A percentile compares a stretch with the other conserved stretches of the same genome.
These are phyloP conservation scores for Pyrgus malvae DNA, from an alignment of 2,888 invertebrate species.

Conservation along the genomic window DNA sequence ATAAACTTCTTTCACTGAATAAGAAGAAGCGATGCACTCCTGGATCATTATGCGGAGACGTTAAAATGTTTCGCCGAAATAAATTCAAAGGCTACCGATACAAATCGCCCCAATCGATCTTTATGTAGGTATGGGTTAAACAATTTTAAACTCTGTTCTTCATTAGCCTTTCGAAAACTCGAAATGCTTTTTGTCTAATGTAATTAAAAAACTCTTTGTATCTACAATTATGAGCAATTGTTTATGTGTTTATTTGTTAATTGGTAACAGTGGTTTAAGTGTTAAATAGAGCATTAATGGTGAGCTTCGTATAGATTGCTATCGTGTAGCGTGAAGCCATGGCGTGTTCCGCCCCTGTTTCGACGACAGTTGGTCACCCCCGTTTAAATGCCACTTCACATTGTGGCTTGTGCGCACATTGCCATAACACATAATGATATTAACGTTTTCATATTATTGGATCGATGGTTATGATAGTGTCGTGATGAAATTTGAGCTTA, in stretches of 20 bases:
- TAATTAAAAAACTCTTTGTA: too few species aligned
- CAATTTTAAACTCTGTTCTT: slow-evolving; percentile 3
- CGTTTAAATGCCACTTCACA: slow-evolving; percentile 76
- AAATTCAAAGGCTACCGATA: slow-evolving; percentile 7
- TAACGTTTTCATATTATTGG: slow-evolving; percentile 60
- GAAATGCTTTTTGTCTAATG: neutral
- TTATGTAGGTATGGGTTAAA: slow-evolving; percentile 5
- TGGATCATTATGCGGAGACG: neutral
- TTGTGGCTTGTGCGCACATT: slow-evolving; percentile 78
- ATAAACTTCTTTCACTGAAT: slow-evolving; percentile 19
- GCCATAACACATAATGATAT: slow-evolving; percentile 57
- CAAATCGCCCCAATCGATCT: slow-evolving; percentile 15
- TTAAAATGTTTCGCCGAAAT: slow-evolving; percentile 1
- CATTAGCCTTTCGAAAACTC: neutral
- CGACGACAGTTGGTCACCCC: slow-evolving; percentile 81
- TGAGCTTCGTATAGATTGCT: slow-evolving; percentile 74
- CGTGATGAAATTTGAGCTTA: neutral
- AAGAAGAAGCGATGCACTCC: neutral
- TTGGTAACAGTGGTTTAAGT: slow-evolving; percentile 44
- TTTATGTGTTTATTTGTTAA: slow-evolving; percentile 32
- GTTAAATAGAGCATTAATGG: slow-evolving; percentile 75
- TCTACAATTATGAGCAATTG: too few species aligned
- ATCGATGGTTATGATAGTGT: slow-evolving; percentile 42
- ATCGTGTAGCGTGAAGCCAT: slow-evolving; percentile 74
- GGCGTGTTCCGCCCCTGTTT: slow-evolving; percentile 70